phyloP scores from a whole-genome alignment of 2,888 invertebrate genomes.

The Polymixis flavicincta region DNA sequence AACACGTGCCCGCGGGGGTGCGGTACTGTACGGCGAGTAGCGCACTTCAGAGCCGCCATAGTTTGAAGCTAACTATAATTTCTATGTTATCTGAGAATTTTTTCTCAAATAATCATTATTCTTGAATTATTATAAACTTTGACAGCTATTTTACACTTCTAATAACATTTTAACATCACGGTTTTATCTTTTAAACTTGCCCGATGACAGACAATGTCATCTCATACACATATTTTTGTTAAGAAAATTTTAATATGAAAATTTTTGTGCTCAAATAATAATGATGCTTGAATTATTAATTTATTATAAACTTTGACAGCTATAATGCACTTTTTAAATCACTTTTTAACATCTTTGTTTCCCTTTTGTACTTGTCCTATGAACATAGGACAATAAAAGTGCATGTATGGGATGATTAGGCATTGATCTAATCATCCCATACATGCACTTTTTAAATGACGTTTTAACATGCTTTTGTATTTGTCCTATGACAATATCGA shows the following conservation, averaged over 20 bases:
- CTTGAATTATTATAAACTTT: conserved; percentile 3
- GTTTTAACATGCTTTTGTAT: too few species aligned
- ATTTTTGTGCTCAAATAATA: not conserved
- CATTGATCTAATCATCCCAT: too few species aligned
- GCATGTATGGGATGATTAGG: too few species aligned
- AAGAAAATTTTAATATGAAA: too few species aligned
- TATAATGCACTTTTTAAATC: too few species aligned
- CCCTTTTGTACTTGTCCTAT: too few species aligned
- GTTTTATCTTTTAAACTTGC: not conserved
- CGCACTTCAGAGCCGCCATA: not conserved
- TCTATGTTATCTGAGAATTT: not conserved
- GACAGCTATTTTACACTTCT: conserved; percentile 33
- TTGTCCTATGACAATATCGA: too few species aligned
- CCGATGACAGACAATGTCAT: not conserved
- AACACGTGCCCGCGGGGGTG: not conserved
- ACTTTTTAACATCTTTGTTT: too few species aligned
- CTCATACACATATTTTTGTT: too few species aligned
- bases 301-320: too few species aligned
- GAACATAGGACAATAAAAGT: too few species aligned
- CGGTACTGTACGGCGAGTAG: not conserved
- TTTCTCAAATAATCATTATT: conserved; percentile 6
- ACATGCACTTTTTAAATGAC: too few species aligned
- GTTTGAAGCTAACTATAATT: not conserved
- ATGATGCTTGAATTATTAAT: not conserved
- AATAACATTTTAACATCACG: conserved; percentile 27